Evolutionary conservation across 1,140 invertebrate genomes (phyloP).

Genomic region (Lamellibrachia luymesi): DNA sequence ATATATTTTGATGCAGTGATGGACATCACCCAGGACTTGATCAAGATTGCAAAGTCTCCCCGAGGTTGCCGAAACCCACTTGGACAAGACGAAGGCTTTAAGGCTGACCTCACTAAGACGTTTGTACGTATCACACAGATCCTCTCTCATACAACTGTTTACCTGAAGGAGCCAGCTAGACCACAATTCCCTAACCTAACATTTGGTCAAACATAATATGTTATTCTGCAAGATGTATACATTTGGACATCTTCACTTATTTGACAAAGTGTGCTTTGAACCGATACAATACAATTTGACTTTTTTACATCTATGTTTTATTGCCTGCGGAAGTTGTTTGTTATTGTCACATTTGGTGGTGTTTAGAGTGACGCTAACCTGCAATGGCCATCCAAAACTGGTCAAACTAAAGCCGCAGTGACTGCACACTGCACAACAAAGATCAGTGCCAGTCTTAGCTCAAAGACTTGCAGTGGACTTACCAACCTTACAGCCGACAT

Average conservation of each 20-base stretch:
- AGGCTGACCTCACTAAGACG: not conserved
- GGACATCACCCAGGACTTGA: not conserved
- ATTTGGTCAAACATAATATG: not conserved
- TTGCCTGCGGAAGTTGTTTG: not conserved
- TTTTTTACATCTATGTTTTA: too few species aligned
- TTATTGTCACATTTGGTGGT: not conserved
- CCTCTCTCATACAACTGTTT: not conserved
- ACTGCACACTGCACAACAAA: not conserved
- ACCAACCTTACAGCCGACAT: not conserved
- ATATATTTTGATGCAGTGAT: not conserved
- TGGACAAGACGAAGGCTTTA: not conserved
- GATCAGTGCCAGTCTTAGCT: not conserved
- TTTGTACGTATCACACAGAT: conserved; percentile 1
- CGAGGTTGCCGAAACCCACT: not conserved
- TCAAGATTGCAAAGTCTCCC: not conserved
- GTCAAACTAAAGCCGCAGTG: not conserved
- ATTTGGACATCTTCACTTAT: not conserved
- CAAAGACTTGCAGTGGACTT: not conserved
- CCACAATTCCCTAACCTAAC: not conserved
- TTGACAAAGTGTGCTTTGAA: not conserved
- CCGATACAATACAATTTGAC: not conserved
- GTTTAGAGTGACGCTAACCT: not conserved
- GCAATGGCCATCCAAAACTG: not conserved
- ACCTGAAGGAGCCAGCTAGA: not conserved
- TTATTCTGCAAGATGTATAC: not conserved